Conservation (phyloP, 2,888 invertebrate genomes). For the Carcina quercana region DNA sequence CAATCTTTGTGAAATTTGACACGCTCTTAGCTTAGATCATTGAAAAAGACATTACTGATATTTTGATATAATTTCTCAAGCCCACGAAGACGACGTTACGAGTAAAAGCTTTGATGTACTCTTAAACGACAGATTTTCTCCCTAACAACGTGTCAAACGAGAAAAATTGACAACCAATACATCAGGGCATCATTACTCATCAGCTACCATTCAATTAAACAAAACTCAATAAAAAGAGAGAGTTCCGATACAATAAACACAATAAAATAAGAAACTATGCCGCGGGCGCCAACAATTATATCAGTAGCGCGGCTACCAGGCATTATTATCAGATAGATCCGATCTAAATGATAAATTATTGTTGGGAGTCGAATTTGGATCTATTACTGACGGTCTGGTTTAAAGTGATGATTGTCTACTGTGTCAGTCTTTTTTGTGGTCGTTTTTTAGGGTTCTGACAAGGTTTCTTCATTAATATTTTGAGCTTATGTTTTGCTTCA, state of each 20-base stretch:
- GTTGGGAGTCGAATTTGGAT: constrained; percentile 12
- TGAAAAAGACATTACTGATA: not conserved
- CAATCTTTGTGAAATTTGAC: not conserved
- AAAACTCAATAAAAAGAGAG: constrained; percentile 14
- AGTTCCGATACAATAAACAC: constrained; percentile 16
- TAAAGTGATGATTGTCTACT: constrained; percentile 32
- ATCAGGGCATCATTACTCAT: constrained; percentile 10
- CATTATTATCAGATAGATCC: constrained; percentile 23
- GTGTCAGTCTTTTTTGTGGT: constrained; percentile 44
- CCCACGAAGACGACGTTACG: too few relatives aligned
- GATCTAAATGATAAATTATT: constrained; percentile 12
- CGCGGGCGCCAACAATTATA: constrained; percentile 41
- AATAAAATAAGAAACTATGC: constrained; percentile 26
- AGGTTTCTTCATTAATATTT: too few relatives aligned
- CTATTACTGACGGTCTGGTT: constrained; percentile 36
- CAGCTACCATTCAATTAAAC: constrained; percentile 5
- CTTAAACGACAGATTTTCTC: not conserved
- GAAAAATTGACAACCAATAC: constrained; percentile 8
- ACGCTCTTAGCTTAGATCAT: not conserved
- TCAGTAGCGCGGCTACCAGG: constrained; percentile 39
- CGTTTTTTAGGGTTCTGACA: too few relatives aligned
- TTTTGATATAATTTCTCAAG: not conserved
- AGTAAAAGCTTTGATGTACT: too few relatives aligned
- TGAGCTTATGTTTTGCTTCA: too few relatives aligned
- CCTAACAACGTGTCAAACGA: not conserved